Evolutionary conservation across 2,797 vertebrate genomes (phyloP), one percentile per base, ranked within the genome.

Genomic region (Harpagifer antarcticus): DNA sequence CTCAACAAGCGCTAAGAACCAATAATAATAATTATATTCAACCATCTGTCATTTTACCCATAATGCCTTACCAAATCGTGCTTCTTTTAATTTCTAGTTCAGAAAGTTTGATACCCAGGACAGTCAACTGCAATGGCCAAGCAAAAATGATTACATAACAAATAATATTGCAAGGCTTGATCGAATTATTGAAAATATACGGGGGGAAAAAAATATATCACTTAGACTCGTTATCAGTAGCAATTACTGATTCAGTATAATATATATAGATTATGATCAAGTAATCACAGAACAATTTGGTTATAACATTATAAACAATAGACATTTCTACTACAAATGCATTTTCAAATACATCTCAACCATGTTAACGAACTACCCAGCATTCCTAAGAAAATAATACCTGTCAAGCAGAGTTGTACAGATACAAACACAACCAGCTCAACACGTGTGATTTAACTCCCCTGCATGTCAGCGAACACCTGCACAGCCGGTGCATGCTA

Each of bases 401-500:
- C 56, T 2, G 44, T 27, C 19, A 11, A n/a, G 45, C 20, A 50
- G 54, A 57, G 55, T 45, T 12, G 2, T 45, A 60, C 13, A 72
- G 20, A 10, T 54, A 67, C 56, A 53, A 72, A 17, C 10, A 44
- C 23, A 54, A 54, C 56, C 14, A 23, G 53, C 6, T 50, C 14
- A 45, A 7, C 71, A 20, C 63, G 77, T 76, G 62, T 59, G 60
- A 50, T 57, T 48, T 4, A 75, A 68, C 69, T 60, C 15, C 11
- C 53, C 68, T 84, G 84, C 85, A 84, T 86, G 85, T 13, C 33
- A 37, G 68, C 60, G 72, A 82, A 67, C 63, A 63, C 74, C 76
- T 79, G 76, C 70, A 78, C 68, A 71, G 40, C 66, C 57, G 20
- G 54, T 27, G 57, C 74, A 78, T 72, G 80, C 54, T 82, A 64